Evolutionary conservation across 2,113 vertebrate species (phyloP), one percentile per base, ranked within the genome.

Genomic region (Rhinolophus ferrumequinum): DNA sequence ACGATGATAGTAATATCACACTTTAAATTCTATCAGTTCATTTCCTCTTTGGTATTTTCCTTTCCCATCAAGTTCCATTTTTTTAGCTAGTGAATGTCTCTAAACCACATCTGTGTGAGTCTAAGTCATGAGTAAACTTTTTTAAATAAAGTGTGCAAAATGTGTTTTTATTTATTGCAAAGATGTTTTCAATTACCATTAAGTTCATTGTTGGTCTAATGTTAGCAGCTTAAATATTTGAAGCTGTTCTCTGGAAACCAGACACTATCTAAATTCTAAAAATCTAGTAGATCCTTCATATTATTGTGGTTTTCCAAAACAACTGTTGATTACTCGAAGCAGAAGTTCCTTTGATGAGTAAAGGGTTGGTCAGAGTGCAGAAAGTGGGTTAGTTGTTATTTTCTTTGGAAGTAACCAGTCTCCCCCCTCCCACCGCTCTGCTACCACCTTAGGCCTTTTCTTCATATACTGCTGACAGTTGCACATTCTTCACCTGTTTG

Each of bases 111-210:
- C 97, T 97, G 86, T 93, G 85, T 97, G 86, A 60, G 13, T 47
- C 64, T 82, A 95, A 97, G 72, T 92, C 83, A 94, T 84, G 67
- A 97, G 82, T 67, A 70, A 81, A 75, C 75, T 96, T 98, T 98
- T 96, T 4, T 87, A 97, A 97, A 97, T 95, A 96, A 96, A 95
- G 95, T 95, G 70, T 77, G 75, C 83, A 89, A 80, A 98, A 76
- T 97, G 87, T 97, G 54, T 94, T 97, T 97, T 97, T 96, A 97
- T 97, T 97, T 97, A 97, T 97, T 96, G 82, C 72, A 97, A 97
- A 98, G 95, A 98, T 93, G 96, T 66, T 98, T 98, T 97, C 73
- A 96, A 94, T 97, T 97, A 97, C 60, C 38, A 91, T 97, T 97
- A 97, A 97, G 64, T 95, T 82, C 73, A 96, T 97, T 98, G 85